Evolutionary conservation across 1,140 invertebrate genomes (phyloP), one percentile per base, ranked within the genome.

Genomic region (Aphaenogaster floridana): DNA sequence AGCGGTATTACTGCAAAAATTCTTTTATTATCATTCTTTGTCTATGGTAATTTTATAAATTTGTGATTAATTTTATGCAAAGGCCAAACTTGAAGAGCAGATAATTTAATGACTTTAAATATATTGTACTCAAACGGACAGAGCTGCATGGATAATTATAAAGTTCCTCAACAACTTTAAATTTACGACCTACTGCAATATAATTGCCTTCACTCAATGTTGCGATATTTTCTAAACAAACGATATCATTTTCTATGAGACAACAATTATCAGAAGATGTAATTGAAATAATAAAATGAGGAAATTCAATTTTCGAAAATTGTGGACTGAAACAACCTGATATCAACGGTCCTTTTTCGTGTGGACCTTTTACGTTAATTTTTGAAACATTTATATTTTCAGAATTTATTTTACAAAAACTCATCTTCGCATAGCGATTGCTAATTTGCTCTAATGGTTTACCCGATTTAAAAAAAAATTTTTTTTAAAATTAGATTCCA

Each of bases 51-150:
- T 36, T 72, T 54, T 17, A 72, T 0, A 36, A 72, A 72, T 72
- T 72, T 72, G 6, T 48, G 1, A 72, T 17, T 36, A 8, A 72
- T 54, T 54, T 72, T 72, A 36, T 36, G 15, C 15, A 72, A 52
- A 36, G 69, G 69, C 48, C 69, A 72, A 15, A 52, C 1, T 72
- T 72, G 48, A 72, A 72, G 28, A n/a, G 15, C 48, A 54, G 48
- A 52, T 72, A 54, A 17, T 5, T 54, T 21, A 21, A 0, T 21
- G 21, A 21, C 21, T 21, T 21, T 21, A 21, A 21, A 21, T 21
- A 21, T 21, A n/a, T n/a, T n/a, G n/a, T n/a, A 21, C 21, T 0
- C 57, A 59, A 59, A 59, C 3, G n/a, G 57, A 59, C n/a, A 59
- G 21, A 59, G 3, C 54, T 68, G 8, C n/a, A 68, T n/a, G n/a